A percentile compares a stretch with the other conserved stretches of the same genome.
Evolutionary conservation across 2,113 vertebrate species (phyloP).

Genomic region (Atlantisia rogersi): DNA sequence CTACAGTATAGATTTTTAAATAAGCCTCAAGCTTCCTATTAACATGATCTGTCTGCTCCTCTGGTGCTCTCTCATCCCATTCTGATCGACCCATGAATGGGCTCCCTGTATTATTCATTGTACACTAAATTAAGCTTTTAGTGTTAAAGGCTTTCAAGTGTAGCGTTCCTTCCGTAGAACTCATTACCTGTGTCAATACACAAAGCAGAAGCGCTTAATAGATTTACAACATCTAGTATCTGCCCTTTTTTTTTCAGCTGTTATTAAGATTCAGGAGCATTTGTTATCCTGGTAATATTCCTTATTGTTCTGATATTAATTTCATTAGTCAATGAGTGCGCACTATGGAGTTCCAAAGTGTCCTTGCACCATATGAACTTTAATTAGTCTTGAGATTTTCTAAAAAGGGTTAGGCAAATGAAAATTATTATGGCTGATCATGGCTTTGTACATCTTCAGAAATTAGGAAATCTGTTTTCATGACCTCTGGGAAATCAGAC

Average conservation of each 20-base stretch:
- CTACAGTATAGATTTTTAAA: conserved; percentile 73
- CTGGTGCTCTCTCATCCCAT: conserved; percentile 52
- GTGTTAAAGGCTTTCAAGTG: conserved; percentile 66
- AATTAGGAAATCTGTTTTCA: background rate
- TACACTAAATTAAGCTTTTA: conserved; percentile 71
- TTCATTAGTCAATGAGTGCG: background rate
- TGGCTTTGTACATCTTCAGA: background rate
- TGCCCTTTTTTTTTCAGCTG: background rate
- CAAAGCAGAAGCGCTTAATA: conserved; percentile 45
- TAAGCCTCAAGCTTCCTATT: conserved; percentile 68
- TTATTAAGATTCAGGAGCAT: conserved; percentile 21
- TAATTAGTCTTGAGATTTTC: conserved; percentile 6
- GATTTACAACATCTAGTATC: conserved; percentile 45
- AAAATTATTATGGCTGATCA: background rate
- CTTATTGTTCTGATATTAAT: conserved; percentile 35
- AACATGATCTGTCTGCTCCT: conserved; percentile 68
- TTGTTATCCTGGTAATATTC: conserved; percentile 39
- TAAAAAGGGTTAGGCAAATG: background rate
- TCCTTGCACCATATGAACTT: background rate
- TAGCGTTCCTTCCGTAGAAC: conserved; percentile 34
- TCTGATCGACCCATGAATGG: conserved; percentile 66
- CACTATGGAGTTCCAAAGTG: background rate
- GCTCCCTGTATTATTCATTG: conserved; percentile 67
- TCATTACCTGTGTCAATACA: conserved; percentile 66
- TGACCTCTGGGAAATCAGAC: background rate